Conservation (phyloP, 1,140 invertebrate genomes). For the Musca domestica region DNA sequence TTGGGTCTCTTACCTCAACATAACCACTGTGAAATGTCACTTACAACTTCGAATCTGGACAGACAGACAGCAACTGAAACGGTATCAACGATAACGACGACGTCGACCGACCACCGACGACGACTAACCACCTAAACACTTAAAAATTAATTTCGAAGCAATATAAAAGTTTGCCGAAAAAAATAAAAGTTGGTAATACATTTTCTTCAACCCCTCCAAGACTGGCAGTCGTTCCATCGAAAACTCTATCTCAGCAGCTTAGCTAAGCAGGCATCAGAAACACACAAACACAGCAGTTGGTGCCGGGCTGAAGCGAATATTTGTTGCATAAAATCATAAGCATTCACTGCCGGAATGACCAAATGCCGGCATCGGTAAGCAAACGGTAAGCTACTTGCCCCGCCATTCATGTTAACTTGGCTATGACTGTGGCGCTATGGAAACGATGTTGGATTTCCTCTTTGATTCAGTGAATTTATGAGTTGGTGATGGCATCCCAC, state of each 20-base stretch:
- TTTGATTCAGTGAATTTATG: too few relatives aligned
- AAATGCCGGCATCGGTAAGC: too few relatives aligned
- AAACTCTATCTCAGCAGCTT: too few relatives aligned
- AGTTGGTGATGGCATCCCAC: too few relatives aligned
- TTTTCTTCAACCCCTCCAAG: background rate
- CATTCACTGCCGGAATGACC: background rate
- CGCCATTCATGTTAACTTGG: too few relatives aligned
- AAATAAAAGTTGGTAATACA: slow-evolving; percentile 7
- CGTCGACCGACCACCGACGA: background rate
- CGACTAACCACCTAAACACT: slow-evolving; percentile 11
- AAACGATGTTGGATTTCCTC: too few relatives aligned
- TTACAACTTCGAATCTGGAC: background rate
- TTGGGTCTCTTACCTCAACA: too few relatives aligned
- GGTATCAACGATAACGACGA: background rate
- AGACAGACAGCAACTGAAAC: background rate
- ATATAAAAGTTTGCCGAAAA: slow-evolving; percentile 14
- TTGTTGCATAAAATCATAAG: too few relatives aligned
- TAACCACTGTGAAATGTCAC: too few relatives aligned
- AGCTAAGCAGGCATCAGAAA: background rate
- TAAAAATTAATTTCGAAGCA: slow-evolving; percentile 18
- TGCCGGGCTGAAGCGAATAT: background rate
- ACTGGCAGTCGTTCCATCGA: too few relatives aligned
- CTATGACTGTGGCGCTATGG: too few relatives aligned
- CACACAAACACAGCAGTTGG: background rate
- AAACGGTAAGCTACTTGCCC: too few relatives aligned